phyloP scores from a whole-genome alignment of 1,140 invertebrate species.

The Pogonognathellus flavescens region DNA sequence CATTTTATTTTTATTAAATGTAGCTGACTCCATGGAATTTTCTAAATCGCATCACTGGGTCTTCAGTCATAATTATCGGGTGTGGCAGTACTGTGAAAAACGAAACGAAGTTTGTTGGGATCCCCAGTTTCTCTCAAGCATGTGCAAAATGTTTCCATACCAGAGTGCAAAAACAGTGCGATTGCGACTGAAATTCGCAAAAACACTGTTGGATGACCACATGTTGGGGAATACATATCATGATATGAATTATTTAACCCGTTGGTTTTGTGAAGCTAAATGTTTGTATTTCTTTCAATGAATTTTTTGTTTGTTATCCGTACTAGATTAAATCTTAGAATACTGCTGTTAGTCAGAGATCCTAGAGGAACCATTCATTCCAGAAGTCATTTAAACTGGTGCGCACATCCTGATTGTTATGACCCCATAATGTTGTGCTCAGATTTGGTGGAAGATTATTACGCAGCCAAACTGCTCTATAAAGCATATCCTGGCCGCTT shows the following conservation, averaged over 20 bases:
- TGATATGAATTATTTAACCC: background rate
- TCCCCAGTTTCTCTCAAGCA: constrained; percentile 80
- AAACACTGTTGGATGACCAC: constrained; percentile 80
- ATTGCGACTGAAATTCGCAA: constrained; percentile 79
- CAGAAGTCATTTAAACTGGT: constrained; percentile 86
- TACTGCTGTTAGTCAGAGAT: constrained; percentile 85
- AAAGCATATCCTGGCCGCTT: constrained; percentile 80
- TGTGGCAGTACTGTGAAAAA: constrained; percentile 84
- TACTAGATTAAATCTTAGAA: constrained; percentile 75
- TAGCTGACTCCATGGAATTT: no score
- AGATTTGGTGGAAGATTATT: constrained; percentile 86
- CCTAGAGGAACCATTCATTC: constrained; percentile 89
- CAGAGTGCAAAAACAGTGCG: constrained; percentile 89
- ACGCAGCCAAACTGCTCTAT: constrained; percentile 78
- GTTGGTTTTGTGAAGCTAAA: background rate
- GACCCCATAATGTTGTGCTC: constrained; percentile 81
- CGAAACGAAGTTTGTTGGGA: constrained; percentile 82
- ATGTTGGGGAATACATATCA: constrained; percentile 72
- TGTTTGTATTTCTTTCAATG: no score
- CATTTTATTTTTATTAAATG: no score
- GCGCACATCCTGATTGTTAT: constrained; percentile 85
- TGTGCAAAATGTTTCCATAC: constrained; percentile 87
- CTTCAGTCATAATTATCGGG: constrained; percentile 78
- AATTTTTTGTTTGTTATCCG: background rate
- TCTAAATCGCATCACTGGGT: no score